Base-by-base conservation (phyloP, 2,888 invertebrate species). In the Boloria euphrosyne region DNA sequence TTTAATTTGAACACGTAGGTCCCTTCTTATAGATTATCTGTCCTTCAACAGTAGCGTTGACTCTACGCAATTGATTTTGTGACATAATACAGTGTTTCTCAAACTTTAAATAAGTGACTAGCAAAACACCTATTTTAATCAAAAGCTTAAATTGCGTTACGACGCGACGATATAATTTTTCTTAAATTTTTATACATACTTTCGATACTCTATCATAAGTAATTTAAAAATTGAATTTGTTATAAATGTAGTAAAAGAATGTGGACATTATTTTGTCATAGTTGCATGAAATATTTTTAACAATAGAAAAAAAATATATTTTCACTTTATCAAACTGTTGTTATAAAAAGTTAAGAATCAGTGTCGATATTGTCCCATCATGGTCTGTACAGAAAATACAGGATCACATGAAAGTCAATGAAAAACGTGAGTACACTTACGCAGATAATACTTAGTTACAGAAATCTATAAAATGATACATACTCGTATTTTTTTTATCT, bases 351-450 rank as follows among this genome's bases (percentile, higher is more conserved):
- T 84, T 80, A 78, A 74, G 77, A 77, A 78, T 71, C 82, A 75
- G 74, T 67, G 65, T 78, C 79, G 75, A 70, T 76, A 80, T 81
- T 84, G 86, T 85, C 84, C 84, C 85, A 83, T 87, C 85, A 84
- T 83, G 78, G 79, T 78, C 78, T 74, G 78, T 78, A 79, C 77
- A 80, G 80, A 83, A 83, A 84, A 82, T 80, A 80, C 80, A 77
- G 78, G 80, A 81, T 82, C 82, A 78, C 78, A 84, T 80, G 81
- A 82, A 81, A 83, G 82, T 83, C 89, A 83, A 90, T 90, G 84
- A 82, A 85, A 90, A 89, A 87, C 90, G 90, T 90, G 90, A 87
- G 87, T 89, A 89, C 85, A 80, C 73, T 81, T 76, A 69, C 13
- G 61, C 13, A 62, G 60, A 80, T 27, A 80, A 78, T 4, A n/a